These are phyloP conservation scores for Dreissena polymorpha DNA, from an alignment of 1,140 invertebrate genomes.

Conservation along the genomic window DNA sequence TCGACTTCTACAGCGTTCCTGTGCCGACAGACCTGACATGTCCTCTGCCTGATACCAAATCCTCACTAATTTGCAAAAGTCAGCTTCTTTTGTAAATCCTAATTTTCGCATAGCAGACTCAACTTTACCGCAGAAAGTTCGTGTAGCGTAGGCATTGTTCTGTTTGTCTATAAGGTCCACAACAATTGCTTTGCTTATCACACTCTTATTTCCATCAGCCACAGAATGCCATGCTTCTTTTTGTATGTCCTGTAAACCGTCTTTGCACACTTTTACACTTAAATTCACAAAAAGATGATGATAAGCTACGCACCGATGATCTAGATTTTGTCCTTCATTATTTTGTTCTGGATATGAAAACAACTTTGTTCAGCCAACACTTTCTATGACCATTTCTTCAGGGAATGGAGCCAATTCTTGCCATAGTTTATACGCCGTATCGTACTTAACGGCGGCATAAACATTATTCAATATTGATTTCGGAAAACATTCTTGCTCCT, in stretches of 20 bases:
- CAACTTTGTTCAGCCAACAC: too few relatives aligned
- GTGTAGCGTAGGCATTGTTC: conserved; percentile 21
- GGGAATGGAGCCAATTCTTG: too few relatives aligned
- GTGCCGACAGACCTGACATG: background rate
- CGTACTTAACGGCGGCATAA: too few relatives aligned
- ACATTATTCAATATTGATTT: too few relatives aligned
- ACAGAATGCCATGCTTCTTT: conserved; percentile 32
- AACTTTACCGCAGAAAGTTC: conserved; percentile 40
- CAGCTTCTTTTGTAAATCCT: background rate
- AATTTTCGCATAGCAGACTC: conserved; percentile 16
- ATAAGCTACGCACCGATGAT: background rate
- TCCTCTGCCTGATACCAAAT: conserved; percentile 38
- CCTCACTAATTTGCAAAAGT: conserved; percentile 25
- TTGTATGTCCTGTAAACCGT: background rate
- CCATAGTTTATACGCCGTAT: too few relatives aligned
- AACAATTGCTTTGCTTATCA: conserved; percentile 34
- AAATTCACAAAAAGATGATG: conserved; percentile 40
- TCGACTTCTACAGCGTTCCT: background rate
- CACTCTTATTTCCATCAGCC: conserved; percentile 2
- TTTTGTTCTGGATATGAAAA: too few relatives aligned
- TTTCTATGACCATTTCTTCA: too few relatives aligned
- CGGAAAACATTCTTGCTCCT: too few relatives aligned
- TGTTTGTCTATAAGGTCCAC: too few relatives aligned
- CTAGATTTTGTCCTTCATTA: too few relatives aligned
- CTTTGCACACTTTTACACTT: conserved; percentile 17